These are phyloP conservation scores for Gambelia wislizenii DNA, from an alignment of 2,797 vertebrate genomes.

Conservation along the genomic window DNA sequence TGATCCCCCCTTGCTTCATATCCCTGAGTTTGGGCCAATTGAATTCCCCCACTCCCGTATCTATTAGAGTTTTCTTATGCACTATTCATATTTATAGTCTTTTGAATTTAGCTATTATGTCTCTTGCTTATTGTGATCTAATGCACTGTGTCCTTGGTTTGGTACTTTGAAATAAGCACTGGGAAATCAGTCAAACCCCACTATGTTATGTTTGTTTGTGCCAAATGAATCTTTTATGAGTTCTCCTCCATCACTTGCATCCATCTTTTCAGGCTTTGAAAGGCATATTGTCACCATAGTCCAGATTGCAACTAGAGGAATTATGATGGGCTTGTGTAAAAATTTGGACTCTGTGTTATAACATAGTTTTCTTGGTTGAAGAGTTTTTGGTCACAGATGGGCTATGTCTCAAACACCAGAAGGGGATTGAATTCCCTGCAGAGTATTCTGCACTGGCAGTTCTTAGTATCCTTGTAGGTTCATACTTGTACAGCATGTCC, in stretches of 20 bases:
- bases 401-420: background rate
- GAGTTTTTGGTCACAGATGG: conserved; percentile 12
- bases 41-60: background rate
- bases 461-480: conserved; percentile 19
- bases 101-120: background rate
- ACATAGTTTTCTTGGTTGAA: conserved; percentile 12
- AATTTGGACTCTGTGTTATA: conserved; percentile 1
- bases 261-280: background rate
- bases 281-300: background rate
- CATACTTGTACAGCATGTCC: conserved; percentile 25
- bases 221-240: background rate
- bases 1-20: background rate
- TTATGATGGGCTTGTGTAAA: background rate
- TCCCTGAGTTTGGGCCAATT: background rate
- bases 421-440: conserved; percentile 26
- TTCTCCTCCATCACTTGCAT: background rate
- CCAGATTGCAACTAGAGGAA: background rate
- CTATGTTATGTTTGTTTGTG: background rate
- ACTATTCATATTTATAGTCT: background rate
- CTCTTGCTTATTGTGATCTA: background rate
- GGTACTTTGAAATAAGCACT: background rate
- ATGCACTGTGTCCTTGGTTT: background rate
- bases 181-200: background rate
- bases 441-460: conserved; percentile 18
- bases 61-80: background rate